Evolutionary conservation across 2,797 vertebrate genomes (phyloP).

Genomic region (Hydrophis major): DNA sequence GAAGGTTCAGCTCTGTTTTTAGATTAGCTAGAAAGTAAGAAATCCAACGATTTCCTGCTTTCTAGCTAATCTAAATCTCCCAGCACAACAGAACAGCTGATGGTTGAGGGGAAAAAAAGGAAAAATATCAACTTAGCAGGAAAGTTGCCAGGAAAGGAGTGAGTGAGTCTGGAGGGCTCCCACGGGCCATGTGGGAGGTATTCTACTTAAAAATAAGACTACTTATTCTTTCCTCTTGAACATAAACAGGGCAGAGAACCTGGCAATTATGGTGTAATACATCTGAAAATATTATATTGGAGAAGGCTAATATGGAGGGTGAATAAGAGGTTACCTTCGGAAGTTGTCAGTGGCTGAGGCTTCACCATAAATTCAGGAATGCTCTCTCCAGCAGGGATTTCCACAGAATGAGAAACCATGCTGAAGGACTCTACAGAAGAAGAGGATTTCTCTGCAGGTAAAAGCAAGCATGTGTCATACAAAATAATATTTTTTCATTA

Average conservation of each 20-base stretch:
- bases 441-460: conserved; percentile 50
- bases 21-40: no score
- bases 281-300: neutral
- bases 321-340: conserved; percentile 55
- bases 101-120: no score
- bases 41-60: no score
- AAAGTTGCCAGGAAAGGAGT: no score
- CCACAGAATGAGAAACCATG: conserved; percentile 61
- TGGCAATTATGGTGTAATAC: neutral
- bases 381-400: conserved; percentile 65
- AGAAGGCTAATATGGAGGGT: neutral
- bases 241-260: neutral
- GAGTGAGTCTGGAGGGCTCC: no score
- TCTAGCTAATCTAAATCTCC: no score
- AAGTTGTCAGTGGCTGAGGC: conserved; percentile 54
- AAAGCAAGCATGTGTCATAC: neutral
- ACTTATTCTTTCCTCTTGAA: neutral
- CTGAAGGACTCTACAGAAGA: conserved; percentile 65
- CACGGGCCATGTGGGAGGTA: no score
- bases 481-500: neutral
- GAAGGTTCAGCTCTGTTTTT: no score
- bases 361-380: conserved; percentile 74
- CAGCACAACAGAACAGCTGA: no score
- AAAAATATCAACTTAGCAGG: no score
- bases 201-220: neutral